phyloP scores from a whole-genome alignment of 2,888 invertebrate genomes.

The Osedax frankpressi region DNA sequence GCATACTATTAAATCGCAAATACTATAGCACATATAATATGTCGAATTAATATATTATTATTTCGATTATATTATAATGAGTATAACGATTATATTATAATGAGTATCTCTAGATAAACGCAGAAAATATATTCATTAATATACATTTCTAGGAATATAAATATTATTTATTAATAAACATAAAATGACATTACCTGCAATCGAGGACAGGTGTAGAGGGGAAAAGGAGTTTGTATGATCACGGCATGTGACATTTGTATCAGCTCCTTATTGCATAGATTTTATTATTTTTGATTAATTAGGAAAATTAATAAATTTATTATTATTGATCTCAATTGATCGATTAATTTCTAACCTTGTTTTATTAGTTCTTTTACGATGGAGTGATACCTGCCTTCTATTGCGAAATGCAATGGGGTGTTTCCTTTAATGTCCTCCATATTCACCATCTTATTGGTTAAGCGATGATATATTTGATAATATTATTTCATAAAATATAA shows the following conservation, averaged over 20 bases:
- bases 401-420: conserved; percentile 23
- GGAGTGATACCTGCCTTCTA: conserved; percentile 17
- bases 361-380: background rate
- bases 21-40: too few species aligned
- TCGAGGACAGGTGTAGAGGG: background rate
- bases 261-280: background rate
- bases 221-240: background rate
- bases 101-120: too few species aligned
- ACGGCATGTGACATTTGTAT: background rate
- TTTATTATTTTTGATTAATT: background rate
- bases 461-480: too few species aligned
- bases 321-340: background rate
- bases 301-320: background rate
- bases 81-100: too few species aligned
- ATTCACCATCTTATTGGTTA: conserved; percentile 23
- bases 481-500: too few species aligned
- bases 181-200: background rate
- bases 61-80: too few species aligned
- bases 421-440: conserved; percentile 18
- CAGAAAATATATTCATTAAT: too few species aligned
- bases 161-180: too few species aligned
- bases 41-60: too few species aligned
- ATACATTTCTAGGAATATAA: too few species aligned
- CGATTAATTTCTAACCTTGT: background rate
- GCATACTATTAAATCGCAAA: too few species aligned